Evolutionary conservation across 2,888 invertebrate genomes (phyloP).

Genomic region (Leptinotarsa haldemani): DNA sequence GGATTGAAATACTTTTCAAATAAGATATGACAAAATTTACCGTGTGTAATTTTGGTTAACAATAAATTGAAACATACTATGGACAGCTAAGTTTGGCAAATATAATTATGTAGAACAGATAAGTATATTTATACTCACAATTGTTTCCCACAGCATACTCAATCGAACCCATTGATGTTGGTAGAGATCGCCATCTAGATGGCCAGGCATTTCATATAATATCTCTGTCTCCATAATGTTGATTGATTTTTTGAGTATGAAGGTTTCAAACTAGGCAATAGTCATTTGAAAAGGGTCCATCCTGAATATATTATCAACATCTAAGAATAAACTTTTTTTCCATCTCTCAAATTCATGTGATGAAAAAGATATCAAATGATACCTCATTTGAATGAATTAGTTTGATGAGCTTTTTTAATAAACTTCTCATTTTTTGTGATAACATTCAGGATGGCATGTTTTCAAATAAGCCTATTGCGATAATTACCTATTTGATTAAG

Average conservation of each 20-base stretch:
- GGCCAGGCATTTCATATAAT: constrained; percentile 60
- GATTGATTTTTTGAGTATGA: background rate
- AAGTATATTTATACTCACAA: constrained; percentile 45
- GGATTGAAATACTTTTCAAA: too few species aligned
- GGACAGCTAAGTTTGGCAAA: background rate
- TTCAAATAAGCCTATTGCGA: too few species aligned
- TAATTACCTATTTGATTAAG: too few species aligned
- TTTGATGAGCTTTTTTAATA: too few species aligned
- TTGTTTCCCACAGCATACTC: constrained; percentile 59
- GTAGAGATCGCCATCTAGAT: constrained; percentile 58
- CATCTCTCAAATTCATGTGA: too few species aligned
- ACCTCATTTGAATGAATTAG: too few species aligned
- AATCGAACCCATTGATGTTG: constrained; percentile 60
- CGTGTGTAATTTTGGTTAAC: background rate
- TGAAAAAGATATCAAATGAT: too few species aligned
- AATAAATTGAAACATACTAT: background rate
- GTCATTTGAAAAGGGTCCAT: background rate
- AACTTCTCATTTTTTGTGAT: too few species aligned
- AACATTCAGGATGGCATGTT: too few species aligned
- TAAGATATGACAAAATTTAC: too few species aligned
- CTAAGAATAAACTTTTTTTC: too few species aligned
- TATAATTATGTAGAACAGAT: background rate
- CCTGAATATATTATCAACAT: background rate
- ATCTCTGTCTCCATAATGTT: constrained; percentile 33
- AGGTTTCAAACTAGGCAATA: background rate